These are phyloP conservation scores for Enteromius fasciolatus DNA, from an alignment of 2,797 vertebrate genomes.

Conservation along the genomic window DNA sequence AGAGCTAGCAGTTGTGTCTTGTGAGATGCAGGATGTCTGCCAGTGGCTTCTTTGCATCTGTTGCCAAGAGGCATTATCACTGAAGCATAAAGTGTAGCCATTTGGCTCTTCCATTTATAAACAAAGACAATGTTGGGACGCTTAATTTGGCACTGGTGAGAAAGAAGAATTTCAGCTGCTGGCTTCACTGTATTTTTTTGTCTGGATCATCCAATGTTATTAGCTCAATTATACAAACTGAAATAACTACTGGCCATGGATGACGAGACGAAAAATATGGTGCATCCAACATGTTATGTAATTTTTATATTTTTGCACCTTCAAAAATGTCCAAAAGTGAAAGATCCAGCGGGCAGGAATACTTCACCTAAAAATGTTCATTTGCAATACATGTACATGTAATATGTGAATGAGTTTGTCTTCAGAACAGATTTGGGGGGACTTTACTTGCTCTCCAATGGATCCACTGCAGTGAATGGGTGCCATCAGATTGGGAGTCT, in stretches of 20 bases:
- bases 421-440: not conserved
- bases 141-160: conserved; percentile 13
- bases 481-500: not conserved
- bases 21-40: conserved; percentile 17
- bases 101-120: conserved; percentile 30
- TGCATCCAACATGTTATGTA: not conserved
- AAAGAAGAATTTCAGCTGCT: conserved; percentile 14
- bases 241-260: conserved; percentile 19
- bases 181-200: not conserved
- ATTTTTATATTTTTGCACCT: not conserved
- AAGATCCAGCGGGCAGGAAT: not conserved
- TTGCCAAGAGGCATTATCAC: conserved; percentile 32
- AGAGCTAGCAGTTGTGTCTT: conserved; percentile 19
- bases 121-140: not conserved
- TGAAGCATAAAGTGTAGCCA: conserved; percentile 20
- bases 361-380: not conserved
- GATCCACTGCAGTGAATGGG: not conserved
- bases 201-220: not conserved
- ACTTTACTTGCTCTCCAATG: not conserved
- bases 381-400: not conserved
- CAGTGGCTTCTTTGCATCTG: conserved; percentile 28
- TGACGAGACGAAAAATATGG: not conserved
- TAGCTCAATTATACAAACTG: not conserved
- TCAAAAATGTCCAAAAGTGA: not conserved
- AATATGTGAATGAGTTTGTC: not conserved